Conservation (phyloP, 2,797 vertebrate species). For the Nannoperca australis region DNA sequence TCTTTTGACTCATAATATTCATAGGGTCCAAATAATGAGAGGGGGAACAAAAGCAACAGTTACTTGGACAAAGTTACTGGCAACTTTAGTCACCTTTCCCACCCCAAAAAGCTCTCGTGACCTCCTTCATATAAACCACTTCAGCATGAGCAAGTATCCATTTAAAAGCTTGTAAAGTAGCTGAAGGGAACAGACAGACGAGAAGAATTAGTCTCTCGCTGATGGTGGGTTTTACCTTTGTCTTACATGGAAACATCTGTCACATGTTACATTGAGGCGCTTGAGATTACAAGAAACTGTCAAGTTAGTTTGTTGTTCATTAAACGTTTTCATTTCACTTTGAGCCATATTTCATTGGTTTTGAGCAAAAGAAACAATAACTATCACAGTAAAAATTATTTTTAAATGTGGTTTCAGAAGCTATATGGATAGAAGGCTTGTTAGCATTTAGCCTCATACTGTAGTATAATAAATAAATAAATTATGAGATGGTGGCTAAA, state of each 20-base stretch:
- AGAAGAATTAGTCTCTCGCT: conserved; percentile 3
- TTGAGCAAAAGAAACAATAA: not conserved
- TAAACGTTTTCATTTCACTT: too few species aligned
- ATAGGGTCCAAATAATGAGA: conserved; percentile 30
- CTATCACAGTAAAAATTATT: not conserved
- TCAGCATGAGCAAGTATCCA: conserved; percentile 46
- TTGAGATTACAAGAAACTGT: conserved; percentile 12
- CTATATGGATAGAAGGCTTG: not conserved
- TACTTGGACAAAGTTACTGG: conserved; percentile 14
- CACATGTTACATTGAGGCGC: conserved; percentile 23
- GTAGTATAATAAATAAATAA: not conserved
- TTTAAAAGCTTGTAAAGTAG: conserved; percentile 58
- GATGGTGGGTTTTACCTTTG: conserved; percentile 30
- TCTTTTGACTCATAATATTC: conserved; percentile 9
- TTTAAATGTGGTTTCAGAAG: not conserved
- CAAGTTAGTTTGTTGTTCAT: conserved; percentile 1
- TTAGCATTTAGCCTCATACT: not conserved
- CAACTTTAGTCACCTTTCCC: conserved; percentile 44
- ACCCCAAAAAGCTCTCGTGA: conserved; percentile 24
- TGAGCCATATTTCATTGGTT: not conserved
- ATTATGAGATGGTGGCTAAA: not conserved
- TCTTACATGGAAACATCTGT: conserved; percentile 57
- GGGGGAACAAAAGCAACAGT: conserved; percentile 26
- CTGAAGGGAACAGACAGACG: conserved; percentile 24
- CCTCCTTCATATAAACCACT: conserved; percentile 40